Base-by-base conservation (phyloP, 2,113 vertebrate genomes). In the Collichthys lucidus region DNA sequence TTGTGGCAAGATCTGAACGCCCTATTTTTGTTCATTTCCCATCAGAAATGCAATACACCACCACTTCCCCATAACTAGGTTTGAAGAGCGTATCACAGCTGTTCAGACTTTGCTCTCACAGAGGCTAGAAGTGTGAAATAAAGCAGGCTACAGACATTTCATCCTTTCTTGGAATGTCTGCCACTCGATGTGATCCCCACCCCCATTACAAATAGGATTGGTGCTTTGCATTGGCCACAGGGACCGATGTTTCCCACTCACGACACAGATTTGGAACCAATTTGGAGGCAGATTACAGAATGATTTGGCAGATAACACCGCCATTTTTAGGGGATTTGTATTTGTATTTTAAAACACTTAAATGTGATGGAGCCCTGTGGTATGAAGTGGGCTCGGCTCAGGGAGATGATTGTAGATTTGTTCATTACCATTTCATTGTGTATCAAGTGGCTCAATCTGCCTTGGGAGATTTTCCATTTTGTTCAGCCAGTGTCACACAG, bases 241-340 rank as follows among this genome's bases (percentile, higher is more conserved):
- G 85, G 83, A 80, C 82, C 89, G 63, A 89, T 86, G 85, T 84
- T 92, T 89, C 89, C 89, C 80, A 80, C 89, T 92, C 82, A 88
- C 63, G 50, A 81, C 82, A 73, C 76, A 82, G 86, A 92, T 90
- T 94, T 91, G 61, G 80, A 94, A 89, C 83, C 93, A 94, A 93
- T 95, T 95, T 93, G 86, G 86, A 84, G 79, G 83, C 85, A 93
- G 93, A 95, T 95, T 95, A 94, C 77, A 29, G 85, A 87, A 90
- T 83, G 89, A 95, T 95, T 93, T 93, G 86, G 78, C 87, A 91
- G 88, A 93, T 95, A 94, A 90, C 84, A 72, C 91, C 77, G 62
- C 87, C 83, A 86, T 93, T 94, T 94, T 89, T 81, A 66, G 61
- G 86, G 91, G 94, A 94, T 94, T 94, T 94, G 91, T 88, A 82